Evolutionary conservation across 1,140 invertebrate species (phyloP), one percentile per base, ranked within the genome.

Genomic region (Listronotus oregonensis): DNA sequence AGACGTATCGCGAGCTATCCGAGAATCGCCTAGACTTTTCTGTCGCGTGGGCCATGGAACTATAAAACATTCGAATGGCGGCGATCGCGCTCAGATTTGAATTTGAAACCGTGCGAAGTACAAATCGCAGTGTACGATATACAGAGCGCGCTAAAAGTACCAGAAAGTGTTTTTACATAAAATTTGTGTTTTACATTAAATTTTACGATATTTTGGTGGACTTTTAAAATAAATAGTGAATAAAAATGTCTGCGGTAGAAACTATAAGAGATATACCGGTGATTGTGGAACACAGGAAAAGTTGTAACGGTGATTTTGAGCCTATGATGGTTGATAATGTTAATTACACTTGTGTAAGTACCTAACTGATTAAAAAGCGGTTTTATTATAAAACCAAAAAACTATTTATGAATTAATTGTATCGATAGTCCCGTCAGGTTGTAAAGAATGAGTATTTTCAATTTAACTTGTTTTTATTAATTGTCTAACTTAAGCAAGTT

Each of bases 241-340:
- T 51, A 31, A 27, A 58, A 44, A 58, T 58, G 18, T 44, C 46
- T 18, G 18, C 62, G 34, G 60, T 67, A 34, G 68, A 70, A 15
- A 67, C 59, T 15, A 62, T 70, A 39, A 34, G 59, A 11, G 62
- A 51, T 17, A 67, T 70, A 32, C 68, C 68, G 32, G 37, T 70
- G 17, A 57, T 69, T 43, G 57, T 67, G 15, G 64, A 70, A 27
- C 62, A 50, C 21, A 47, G 54, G 14, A 56, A 49, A 7, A 7
- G 39, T 15, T 63, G 50, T 18, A 51, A 18, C n/a, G 57, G 40
- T n/a, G 51, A 62, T 47, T 55, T 56, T 50, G 54, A 49, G 5
- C 68, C 68, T 37, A 63, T 69, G 63, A 52, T 44, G 12, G 43
- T 44, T 40, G 58, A 63, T 34, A 12, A 40, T 47, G 49, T 52